Evolutionary conservation across 2,888 invertebrate species (phyloP).

Genomic region (Dynastes tityus): DNA sequence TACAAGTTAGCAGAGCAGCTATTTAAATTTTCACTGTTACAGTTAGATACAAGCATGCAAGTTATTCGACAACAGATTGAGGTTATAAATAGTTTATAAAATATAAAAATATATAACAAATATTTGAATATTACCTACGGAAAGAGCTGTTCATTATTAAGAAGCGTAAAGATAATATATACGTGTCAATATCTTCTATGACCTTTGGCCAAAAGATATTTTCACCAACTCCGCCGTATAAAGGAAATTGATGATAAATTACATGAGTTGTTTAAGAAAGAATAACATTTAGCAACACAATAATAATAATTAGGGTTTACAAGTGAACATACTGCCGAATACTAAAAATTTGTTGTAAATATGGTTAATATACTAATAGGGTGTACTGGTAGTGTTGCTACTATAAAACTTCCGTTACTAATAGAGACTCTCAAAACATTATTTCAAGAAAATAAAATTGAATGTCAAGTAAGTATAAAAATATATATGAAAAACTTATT

Average conservation of each 20-base stretch:
- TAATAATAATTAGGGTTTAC: conserved; percentile 86
- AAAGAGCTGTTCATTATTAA: neutral
- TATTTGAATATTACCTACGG: no score
- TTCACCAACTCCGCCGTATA: conserved; percentile 91
- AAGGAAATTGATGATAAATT: conserved; percentile 91
- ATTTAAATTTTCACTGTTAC: no score
- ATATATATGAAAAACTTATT: neutral
- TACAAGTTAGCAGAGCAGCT: no score
- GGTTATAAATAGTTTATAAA: no score
- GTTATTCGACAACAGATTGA: no score
- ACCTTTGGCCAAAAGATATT: conserved; percentile 90
- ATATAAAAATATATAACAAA: no score
- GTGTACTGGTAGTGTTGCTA: conserved; percentile 97
- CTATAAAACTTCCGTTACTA: conserved; percentile 88
- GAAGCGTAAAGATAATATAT: neutral
- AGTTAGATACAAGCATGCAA: no score
- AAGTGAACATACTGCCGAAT: conserved; percentile 44
- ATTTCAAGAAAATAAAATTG: conserved; percentile 19
- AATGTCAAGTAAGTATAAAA: conserved; percentile 44
- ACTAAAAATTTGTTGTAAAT: conserved; percentile 39
- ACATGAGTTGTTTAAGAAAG: conserved; percentile 89
- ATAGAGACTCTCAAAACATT: conserved; percentile 73
- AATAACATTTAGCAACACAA: conserved; percentile 76
- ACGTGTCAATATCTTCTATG: conserved; percentile 80
- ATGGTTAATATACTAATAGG: conserved; percentile 84